Base-by-base conservation (phyloP, 37 sponge, comb jelly and placozoan genomes). In the Halisarca cf. caerulea region DNA sequence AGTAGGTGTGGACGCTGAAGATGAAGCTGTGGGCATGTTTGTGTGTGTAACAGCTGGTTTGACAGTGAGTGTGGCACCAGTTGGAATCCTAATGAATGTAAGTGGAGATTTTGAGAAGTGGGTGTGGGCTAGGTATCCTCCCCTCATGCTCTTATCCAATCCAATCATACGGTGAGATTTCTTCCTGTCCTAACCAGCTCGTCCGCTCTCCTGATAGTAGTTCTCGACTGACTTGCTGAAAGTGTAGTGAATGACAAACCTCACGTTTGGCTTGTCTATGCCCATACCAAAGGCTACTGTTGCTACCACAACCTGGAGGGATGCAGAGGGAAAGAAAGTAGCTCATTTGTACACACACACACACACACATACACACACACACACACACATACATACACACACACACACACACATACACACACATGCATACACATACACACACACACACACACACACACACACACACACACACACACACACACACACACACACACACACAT, bases 191-290 rank as follows among this genome's bases (percentile, higher is more conserved):
- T 97, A 86, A 0, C 99, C 99, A 11, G 97, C 99, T 59, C 99
- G 84, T 20, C 99, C 99, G 68, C 90, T 94, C 84, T 98, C 99
- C 84, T 98, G 99, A 85, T 96, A 96, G 88, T 95, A 98, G 85
- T 94, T 94, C 84, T 96, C 99, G 75, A 98, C 74, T 15, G 95
- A 92, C 86, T 98, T 98, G 78, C 93, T 90, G 79, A 98, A 28
- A 21, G 90, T 90, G 90, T 98, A 93, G 78, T 98, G 99, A 62
- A 98, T 86, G 21, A 98, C 89, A 80, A 96, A 94, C 24, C 99
- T 66, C 37, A 96, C 97, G 64, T 96, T 81, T 0, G 84, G 80
- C 85, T 96, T 96, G 89, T 96, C 95, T 24, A 96, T 94, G 5
- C 97, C 97, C 95, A 96, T 91, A 7, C 97, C 97, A 86, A 96